Conservation (phyloP, 2,113 vertebrate species). For the Entomyzon cyanotis region DNA sequence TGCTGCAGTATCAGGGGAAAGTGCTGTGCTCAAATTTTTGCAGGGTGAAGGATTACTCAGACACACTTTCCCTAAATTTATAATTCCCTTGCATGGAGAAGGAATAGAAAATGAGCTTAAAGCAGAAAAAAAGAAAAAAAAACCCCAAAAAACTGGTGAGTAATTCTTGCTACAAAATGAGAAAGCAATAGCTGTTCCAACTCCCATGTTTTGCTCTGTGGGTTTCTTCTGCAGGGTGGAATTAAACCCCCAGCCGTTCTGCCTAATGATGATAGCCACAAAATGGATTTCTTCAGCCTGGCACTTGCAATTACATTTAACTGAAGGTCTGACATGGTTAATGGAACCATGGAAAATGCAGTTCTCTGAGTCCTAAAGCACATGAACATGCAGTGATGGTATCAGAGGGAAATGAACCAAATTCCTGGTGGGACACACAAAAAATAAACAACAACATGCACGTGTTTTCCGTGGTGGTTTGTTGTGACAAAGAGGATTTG, state of each 20-base stretch:
- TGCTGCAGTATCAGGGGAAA: neutral
- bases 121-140: neutral
- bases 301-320: slow-evolving; percentile 1
- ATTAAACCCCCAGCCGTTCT: neutral
- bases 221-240: neutral
- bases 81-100: neutral
- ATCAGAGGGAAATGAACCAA: neutral
- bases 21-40: neutral
- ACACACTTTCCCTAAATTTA: neutral
- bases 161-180: slow-evolving; percentile 22
- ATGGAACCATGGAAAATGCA: neutral
- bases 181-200: slow-evolving; percentile 1
- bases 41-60: neutral
- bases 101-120: neutral
- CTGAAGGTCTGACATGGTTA: neutral
- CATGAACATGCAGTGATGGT: neutral
- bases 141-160: neutral
- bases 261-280: slow-evolving; percentile 14
- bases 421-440: neutral
- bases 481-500: neutral
- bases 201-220: neutral
- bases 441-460: neutral
- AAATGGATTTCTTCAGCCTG: slow-evolving; percentile 35
- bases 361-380: neutral
- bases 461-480: neutral